Conservation (phyloP, 2,797 vertebrate species). For the Mormyrops boulengeri region DNA sequence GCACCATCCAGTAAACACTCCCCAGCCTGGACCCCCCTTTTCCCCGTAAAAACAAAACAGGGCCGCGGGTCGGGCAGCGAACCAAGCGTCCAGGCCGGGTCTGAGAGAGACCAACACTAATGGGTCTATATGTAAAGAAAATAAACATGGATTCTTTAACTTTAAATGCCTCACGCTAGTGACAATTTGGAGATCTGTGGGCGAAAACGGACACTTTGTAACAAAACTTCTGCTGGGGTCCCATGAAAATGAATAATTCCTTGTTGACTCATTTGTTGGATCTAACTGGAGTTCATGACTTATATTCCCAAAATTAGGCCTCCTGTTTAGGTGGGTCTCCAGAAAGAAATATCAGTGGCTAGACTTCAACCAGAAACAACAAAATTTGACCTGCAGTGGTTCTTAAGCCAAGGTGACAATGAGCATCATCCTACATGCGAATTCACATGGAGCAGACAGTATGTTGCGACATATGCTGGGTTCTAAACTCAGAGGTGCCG, state of each 20-base stretch:
- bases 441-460: neutral
- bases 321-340: neutral
- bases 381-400: neutral
- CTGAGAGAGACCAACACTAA: neutral
- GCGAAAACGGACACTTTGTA: neutral
- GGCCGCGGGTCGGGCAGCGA: conserved; percentile 4
- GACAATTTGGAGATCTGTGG: neutral
- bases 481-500: neutral
- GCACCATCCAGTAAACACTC: conserved; percentile 39
- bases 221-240: neutral
- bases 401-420: too few relatives aligned
- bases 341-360: neutral
- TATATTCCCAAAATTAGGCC: neutral
- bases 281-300: neutral
- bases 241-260: neutral
- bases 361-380: neutral
- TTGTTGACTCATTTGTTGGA: neutral
- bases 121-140: neutral
- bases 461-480: neutral
- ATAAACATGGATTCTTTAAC: neutral
- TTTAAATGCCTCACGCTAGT: neutral
- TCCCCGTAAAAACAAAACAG: conserved; percentile 7
- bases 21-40: conserved; percentile 27
- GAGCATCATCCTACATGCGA: too few relatives aligned
- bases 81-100: conserved; percentile 21